Percentiles rank a stretch among this genome's conserved stretches.
These are phyloP conservation scores for Philopotamus ludificatus DNA, from an alignment of 1,140 invertebrate genomes.

Conservation along the genomic window DNA sequence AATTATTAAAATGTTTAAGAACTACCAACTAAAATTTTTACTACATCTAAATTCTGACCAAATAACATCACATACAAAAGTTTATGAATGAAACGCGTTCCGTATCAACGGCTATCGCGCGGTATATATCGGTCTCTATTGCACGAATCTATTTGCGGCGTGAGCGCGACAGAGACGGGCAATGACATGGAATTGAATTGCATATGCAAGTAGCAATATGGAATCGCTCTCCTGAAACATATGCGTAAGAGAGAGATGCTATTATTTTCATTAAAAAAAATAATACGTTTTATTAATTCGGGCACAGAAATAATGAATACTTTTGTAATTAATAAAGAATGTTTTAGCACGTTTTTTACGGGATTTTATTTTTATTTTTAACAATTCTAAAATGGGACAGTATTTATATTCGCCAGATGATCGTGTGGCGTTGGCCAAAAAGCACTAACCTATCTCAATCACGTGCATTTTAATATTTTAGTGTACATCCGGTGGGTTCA, in stretches of 20 bases:
- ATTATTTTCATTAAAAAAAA: no score
- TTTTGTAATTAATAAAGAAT: no score
- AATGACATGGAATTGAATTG: no score
- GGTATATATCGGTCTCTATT: background rate
- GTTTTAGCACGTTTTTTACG: no score
- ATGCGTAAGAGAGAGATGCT: conserved; percentile 3
- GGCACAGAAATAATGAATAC: no score
- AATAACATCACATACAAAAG: conserved; percentile 31
- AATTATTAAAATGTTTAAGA: conserved; percentile 1
- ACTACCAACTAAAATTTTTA: background rate
- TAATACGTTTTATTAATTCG: no score
- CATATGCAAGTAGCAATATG: no score
- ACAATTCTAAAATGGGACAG: no score
- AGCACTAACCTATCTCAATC: background rate
- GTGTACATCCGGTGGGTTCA: background rate
- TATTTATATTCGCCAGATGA: conserved; percentile 2
- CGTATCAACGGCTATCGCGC: conserved; percentile 10
- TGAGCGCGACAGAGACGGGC: background rate
- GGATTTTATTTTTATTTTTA: no score
- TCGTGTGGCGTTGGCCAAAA: background rate
- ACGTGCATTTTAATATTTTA: background rate
- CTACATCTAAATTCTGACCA: conserved; percentile 29
- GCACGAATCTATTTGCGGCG: no score
- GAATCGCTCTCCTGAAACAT: no score
- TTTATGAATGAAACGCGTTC: conserved; percentile 39